Evolutionary conservation across 2,113 vertebrate species (phyloP).

Genomic region (Willisornis vidua): DNA sequence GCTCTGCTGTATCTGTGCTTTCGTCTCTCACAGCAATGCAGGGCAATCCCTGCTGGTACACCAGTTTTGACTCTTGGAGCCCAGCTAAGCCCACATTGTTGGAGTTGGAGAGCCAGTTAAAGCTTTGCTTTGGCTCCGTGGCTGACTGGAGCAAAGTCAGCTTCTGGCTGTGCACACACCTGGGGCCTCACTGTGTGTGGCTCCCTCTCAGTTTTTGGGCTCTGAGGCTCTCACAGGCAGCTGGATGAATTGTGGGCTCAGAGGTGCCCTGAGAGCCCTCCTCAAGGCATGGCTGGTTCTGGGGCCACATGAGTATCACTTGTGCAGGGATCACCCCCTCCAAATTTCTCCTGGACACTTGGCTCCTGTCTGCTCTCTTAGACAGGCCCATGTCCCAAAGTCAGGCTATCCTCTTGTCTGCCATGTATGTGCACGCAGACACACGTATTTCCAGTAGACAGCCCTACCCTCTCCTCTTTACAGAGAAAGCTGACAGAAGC

Average conservation of each 20-base stretch:
- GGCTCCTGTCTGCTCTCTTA: background rate
- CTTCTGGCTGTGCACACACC: background rate
- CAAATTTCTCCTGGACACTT: background rate
- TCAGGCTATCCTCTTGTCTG: background rate
- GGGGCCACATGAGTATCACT: background rate
- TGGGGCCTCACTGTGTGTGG: fast-evolving
- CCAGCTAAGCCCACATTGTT: fast-evolving
- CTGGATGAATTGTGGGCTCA: background rate
- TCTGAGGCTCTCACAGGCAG: background rate
- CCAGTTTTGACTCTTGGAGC: background rate
- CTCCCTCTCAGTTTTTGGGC: background rate
- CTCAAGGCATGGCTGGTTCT: background rate
- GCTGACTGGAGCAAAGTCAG: background rate
- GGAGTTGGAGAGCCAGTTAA: background rate
- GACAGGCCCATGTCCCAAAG: background rate
- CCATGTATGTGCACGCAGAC: fast-evolving
- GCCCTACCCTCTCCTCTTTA: background rate
- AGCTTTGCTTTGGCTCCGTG: background rate
- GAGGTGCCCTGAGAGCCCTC: background rate
- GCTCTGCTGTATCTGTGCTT: background rate
- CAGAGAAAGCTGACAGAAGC: background rate
- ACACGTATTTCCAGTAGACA: background rate
- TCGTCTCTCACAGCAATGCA: background rate
- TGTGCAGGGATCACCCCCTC: background rate
- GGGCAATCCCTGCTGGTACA: background rate